Conservation (phyloP, 2,888 invertebrate genomes). For the Macrophya annulata region DNA sequence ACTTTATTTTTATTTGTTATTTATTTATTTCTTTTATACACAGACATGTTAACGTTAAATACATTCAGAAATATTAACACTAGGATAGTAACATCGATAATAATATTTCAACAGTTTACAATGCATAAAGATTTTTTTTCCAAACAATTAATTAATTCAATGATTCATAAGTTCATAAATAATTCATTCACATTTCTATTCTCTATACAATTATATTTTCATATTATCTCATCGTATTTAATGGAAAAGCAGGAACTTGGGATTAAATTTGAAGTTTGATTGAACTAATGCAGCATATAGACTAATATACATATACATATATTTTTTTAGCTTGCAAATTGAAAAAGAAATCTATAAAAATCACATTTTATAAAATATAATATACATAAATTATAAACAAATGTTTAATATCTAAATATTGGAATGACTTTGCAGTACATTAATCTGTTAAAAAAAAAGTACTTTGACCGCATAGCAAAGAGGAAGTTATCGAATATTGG, state of each 20-base stretch:
- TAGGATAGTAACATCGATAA: constrained; percentile 47
- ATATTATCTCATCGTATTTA: not conserved
- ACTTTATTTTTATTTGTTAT: constrained; percentile 37
- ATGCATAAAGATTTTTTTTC: not conserved
- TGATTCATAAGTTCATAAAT: constrained; percentile 8
- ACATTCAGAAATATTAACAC: constrained; percentile 57
- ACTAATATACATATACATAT: constrained; percentile 43
- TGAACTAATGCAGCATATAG: not conserved
- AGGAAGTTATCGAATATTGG: constrained; percentile 53
- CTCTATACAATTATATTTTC: constrained; percentile 35
- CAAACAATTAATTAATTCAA: not conserved
- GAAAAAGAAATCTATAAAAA: constrained; percentile 43
- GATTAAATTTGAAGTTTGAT: constrained; percentile 37
- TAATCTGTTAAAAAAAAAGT: constrained; percentile 43
- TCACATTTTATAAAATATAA: constrained; percentile 39
- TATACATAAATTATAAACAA: constrained; percentile 36
- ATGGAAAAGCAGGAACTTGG: constrained; percentile 40
- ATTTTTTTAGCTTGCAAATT: not conserved
- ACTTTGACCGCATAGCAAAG: constrained; percentile 28
- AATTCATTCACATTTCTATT: constrained; percentile 28
- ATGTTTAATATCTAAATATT: constrained; percentile 44
- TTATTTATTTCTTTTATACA: constrained; percentile 49
- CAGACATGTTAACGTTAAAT: constrained; percentile 51
- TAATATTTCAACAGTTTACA: constrained; percentile 38
- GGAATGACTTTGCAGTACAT: constrained; percentile 48